Conservation (phyloP, 1,140 invertebrate genomes). For the Diabrotica virgifera region DNA sequence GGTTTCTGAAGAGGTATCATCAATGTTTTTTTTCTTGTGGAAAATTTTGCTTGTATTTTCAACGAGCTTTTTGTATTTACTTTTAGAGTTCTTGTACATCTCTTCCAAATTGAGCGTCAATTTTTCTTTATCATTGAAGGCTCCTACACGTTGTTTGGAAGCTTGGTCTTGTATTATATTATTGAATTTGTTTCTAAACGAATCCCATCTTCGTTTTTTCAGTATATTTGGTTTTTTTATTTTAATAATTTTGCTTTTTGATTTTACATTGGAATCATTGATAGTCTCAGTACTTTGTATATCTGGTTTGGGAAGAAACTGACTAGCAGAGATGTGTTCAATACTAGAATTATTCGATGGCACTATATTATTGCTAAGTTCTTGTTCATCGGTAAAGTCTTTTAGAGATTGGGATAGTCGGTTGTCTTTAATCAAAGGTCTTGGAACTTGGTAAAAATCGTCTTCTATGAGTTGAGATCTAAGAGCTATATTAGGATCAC, state of each 20-base stretch:
- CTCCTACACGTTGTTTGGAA: constrained; percentile 41
- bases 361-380: constrained; percentile 20
- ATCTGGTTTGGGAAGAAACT: constrained; percentile 24
- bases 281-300: constrained; percentile 7
- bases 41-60: constrained; percentile 44
- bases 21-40: constrained; percentile 17
- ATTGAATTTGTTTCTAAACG: constrained; percentile 41
- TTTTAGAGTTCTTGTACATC: constrained; percentile 44
- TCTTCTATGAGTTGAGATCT: constrained; percentile 34
- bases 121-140: constrained; percentile 39
- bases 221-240: constrained; percentile 31
- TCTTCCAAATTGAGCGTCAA: constrained; percentile 40
- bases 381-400: constrained; percentile 41
- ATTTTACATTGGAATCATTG: constrained; percentile 11
- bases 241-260: constrained; percentile 7
- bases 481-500: constrained; percentile 40
- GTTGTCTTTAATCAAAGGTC: constrained; percentile 28
- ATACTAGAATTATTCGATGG: constrained; percentile 34
- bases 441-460: constrained; percentile 44
- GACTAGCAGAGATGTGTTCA: constrained; percentile 44
- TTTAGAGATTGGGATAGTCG: constrained; percentile 42
- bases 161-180: constrained; percentile 42
- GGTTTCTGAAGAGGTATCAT: constrained; percentile 21
- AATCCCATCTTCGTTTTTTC: constrained; percentile 40
- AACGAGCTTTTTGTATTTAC: constrained; percentile 43